A percentile compares a stretch with the other conserved stretches of the same genome.
Conservation (phyloP, 2,113 vertebrate species). For the Anolis carolinensis region DNA sequence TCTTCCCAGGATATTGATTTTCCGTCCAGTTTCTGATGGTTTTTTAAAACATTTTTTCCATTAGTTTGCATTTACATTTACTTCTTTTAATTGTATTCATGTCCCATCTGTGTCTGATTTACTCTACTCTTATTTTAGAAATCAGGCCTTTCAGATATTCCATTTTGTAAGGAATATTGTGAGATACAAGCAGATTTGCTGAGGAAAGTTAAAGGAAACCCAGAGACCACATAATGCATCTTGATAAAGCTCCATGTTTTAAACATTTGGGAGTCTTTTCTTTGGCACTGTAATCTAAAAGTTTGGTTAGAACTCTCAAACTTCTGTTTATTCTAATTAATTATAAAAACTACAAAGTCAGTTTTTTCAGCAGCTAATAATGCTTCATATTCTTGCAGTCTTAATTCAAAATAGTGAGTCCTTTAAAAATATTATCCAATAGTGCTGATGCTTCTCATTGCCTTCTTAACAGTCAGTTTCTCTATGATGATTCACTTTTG, state of each 20-base stretch:
- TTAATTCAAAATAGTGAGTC: neutral
- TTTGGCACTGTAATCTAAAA: neutral
- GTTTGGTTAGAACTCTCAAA: neutral
- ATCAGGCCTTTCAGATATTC: neutral
- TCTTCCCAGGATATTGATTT: neutral
- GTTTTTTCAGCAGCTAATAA: neutral
- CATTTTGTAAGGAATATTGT: neutral
- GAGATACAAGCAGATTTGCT: neutral
- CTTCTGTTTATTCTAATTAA: neutral
- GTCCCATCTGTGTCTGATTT: neutral
- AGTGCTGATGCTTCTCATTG: neutral
- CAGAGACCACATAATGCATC: neutral
- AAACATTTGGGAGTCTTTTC: neutral
- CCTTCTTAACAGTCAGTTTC: neutral
- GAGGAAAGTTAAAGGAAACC: neutral
- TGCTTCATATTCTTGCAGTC: neutral
- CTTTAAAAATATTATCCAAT: neutral
- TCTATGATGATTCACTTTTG: neutral
- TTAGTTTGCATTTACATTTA: neutral
- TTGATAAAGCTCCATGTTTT: neutral
- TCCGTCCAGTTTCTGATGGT: neutral
- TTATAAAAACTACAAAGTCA: neutral
- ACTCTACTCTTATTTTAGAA: neutral
- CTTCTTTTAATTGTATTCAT: neutral
- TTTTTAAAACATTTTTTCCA: neutral